Percentiles rank a stretch among this genome's conserved stretches.
These are phyloP conservation scores for Ochotona curzoniae DNA, from an alignment of 2,113 vertebrate genomes.

Conservation along the genomic window DNA sequence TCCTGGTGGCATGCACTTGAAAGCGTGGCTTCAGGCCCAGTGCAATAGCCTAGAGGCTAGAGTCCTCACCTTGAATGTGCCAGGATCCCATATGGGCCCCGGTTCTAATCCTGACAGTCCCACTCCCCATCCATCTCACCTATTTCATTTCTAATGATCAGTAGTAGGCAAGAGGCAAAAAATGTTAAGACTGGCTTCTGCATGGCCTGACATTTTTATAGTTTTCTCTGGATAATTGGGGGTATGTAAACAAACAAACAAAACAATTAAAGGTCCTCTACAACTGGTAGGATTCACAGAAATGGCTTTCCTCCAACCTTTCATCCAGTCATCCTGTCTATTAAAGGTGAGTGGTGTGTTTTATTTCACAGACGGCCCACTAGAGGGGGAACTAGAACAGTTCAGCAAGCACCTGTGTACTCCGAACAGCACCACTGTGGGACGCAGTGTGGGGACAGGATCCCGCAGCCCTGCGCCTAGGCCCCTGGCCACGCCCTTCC, in stretches of 20 bases:
- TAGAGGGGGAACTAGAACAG: slow-evolving; percentile 67
- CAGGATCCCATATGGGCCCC: too few relatives aligned
- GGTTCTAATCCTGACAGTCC: too few relatives aligned
- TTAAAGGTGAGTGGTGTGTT: background rate
- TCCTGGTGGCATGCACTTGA: too few relatives aligned
- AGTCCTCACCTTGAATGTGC: too few relatives aligned
- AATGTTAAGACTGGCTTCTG: background rate
- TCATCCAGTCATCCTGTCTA: background rate
- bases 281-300: background rate
- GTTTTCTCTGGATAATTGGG: background rate
- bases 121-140: too few relatives aligned
- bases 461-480: too few relatives aligned
- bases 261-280: background rate
- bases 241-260: too few relatives aligned
- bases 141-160: background rate
- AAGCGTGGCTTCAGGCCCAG: too few relatives aligned
- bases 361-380: slow-evolving; percentile 54
- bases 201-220: background rate
- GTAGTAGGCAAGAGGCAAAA: background rate
- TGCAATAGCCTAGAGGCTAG: too few relatives aligned
- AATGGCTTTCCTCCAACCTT: background rate
- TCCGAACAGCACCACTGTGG: background rate
- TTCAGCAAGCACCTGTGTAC: background rate
- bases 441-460: background rate
- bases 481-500: background rate